Percentiles rank a stretch among this genome's conserved stretches.
Evolutionary conservation across 1,140 invertebrate species (phyloP).

Genomic region (Drosophila kohkoa): DNA sequence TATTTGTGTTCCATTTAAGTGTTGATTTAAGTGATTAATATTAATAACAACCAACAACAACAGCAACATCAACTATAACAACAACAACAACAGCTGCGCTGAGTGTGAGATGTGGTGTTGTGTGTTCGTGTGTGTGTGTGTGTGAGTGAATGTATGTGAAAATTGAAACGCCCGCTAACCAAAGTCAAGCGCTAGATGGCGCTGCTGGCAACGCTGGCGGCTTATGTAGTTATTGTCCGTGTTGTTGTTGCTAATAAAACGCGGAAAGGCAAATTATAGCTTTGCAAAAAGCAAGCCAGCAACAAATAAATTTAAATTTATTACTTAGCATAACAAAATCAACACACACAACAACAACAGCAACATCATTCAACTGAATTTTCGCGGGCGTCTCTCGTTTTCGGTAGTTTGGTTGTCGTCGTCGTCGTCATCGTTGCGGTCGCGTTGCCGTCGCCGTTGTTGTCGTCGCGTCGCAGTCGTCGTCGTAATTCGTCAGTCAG

Average conservation of each 20-base stretch:
- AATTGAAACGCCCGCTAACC: slow-evolving; percentile 51
- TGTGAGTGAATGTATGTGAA: slow-evolving; percentile 35
- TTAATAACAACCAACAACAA: slow-evolving; percentile 35
- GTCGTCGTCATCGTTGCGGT: slow-evolving; percentile 21
- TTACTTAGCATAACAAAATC: slow-evolving; percentile 58
- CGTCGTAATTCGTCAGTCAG: slow-evolving; percentile 49
- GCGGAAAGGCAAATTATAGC: slow-evolving; percentile 58
- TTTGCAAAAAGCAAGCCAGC: slow-evolving; percentile 27
- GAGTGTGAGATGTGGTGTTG: slow-evolving; percentile 16
- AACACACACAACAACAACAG: slow-evolving; percentile 33
- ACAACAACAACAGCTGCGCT: slow-evolving; percentile 43
- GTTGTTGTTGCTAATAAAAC: slow-evolving; percentile 50
- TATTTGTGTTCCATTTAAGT: slow-evolving; percentile 22
- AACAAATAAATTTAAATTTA: slow-evolving; percentile 70
- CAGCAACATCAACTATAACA: slow-evolving; percentile 11
- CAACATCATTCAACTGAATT: slow-evolving; percentile 11
- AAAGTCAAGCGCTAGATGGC: slow-evolving; percentile 72
- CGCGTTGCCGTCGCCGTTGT: slow-evolving; percentile 10
- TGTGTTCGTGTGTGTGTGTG: background rate
- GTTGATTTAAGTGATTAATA: slow-evolving; percentile 29
- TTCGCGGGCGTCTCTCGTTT: slow-evolving; percentile 38
- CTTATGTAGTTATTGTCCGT: slow-evolving; percentile 52
- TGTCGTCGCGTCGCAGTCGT: slow-evolving; percentile 26
- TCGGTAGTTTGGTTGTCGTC: slow-evolving; percentile 37
- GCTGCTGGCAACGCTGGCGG: slow-evolving; percentile 49